Base-by-base conservation (phyloP, 2,888 invertebrate species). In the Tenthredo mesomela region DNA sequence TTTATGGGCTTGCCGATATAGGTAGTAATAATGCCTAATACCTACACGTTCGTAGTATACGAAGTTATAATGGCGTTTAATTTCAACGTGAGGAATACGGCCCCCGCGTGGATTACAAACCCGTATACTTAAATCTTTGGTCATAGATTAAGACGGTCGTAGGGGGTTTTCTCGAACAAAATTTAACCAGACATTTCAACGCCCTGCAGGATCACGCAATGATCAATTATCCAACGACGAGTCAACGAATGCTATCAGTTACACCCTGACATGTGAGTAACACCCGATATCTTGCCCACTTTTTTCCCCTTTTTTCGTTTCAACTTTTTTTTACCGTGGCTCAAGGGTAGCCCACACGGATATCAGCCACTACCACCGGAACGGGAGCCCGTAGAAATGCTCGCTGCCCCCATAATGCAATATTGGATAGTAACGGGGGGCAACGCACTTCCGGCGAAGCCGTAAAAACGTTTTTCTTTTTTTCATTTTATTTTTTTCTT, bases 221-320 rank as follows among this genome's bases (percentile, higher is more conserved):
- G 21, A 29, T 73, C 29, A 40, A 80, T 61, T 43, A 21, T n/a
- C 37, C 61, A 40, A 21, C 29, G 7, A 40, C 37, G 29, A 61
- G 33, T 80, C 61, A 25, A 61, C 61, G 58, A 61, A 50, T 80
- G 40, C 12, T 80, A 80, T 80, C 80, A 33, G 58, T 80, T 80
- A 21, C 80, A 37, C 37, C 40, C 50, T 3, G 77, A 21, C 71
- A 40, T n/a, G n/a, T n/a, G 12, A 43, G 12, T n/a, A 25, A 70
- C 70, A 37, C 70, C 70, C 70, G 37, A 70, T 18, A 70, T 29
- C 33, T 40, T 43, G 18, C 77, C n/a, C 10, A 12, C 50, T 50
- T 47, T 40, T 18, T n/a, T 47, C 75, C 15, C 12, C 10, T 77
- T 47, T 77, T 77, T 47, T 73, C 12, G 10, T 21, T 25, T 18